Percentiles rank a stretch among this genome's conserved stretches.
Evolutionary conservation across 2,113 vertebrate species (phyloP).

Genomic region (Mohoua ochrocephala): DNA sequence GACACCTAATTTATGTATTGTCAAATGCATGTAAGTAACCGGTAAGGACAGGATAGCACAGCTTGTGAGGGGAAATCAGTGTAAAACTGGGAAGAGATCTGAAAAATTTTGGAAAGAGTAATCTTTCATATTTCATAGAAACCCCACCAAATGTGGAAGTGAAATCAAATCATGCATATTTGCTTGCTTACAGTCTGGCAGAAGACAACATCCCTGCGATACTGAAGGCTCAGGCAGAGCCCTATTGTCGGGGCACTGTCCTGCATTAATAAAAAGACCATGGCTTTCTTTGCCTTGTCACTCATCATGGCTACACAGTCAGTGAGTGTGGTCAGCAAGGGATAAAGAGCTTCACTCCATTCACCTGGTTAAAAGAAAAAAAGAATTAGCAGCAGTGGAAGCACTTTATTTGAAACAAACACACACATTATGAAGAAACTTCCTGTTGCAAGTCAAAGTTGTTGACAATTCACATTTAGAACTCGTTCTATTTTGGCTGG

Average conservation of each 20-base stretch:
- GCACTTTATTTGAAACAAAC: background rate
- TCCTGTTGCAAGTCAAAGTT: background rate
- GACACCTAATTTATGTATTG: background rate
- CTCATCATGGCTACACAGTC: slow-evolving; percentile 99
- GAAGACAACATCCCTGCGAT: slow-evolving; percentile 97
- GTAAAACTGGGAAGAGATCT: background rate
- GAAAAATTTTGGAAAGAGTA: background rate
- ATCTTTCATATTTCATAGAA: background rate
- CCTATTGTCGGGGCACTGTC: slow-evolving; percentile 92
- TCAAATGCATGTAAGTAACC: background rate
- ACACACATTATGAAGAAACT: background rate
- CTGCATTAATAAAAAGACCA: slow-evolving; percentile 98
- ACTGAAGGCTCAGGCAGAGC: slow-evolving; percentile 89
- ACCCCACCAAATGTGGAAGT: background rate
- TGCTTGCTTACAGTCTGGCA: slow-evolving; percentile 88
- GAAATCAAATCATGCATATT: background rate
- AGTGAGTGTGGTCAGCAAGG: slow-evolving; percentile 91
- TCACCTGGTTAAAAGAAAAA: slow-evolving; percentile 76
- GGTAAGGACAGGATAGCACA: background rate
- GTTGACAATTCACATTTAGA: background rate
- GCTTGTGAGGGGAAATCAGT: background rate
- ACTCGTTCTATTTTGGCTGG: background rate
- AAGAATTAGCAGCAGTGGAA: background rate
- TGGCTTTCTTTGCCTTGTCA: slow-evolving; percentile 94
- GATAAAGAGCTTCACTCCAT: slow-evolving; percentile 97